phyloP scores from a whole-genome alignment of 2,113 vertebrate species.

The Tachycineta bicolor region DNA sequence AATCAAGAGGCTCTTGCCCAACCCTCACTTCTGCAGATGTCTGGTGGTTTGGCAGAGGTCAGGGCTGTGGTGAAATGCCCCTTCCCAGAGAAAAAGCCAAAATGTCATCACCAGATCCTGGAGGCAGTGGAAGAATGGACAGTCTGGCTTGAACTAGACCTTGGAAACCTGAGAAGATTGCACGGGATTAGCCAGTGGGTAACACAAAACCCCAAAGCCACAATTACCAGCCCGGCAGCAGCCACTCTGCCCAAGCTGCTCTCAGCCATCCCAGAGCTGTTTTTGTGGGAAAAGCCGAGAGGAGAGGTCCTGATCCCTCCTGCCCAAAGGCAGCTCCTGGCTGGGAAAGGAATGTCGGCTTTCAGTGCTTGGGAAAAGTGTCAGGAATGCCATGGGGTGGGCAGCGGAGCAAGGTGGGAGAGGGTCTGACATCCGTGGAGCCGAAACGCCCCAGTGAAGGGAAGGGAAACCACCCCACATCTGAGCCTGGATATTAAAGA shows the following conservation, averaged over 20 bases:
- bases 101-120: not conserved
- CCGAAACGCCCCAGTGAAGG: not conserved
- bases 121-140: not conserved
- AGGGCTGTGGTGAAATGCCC: not conserved
- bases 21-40: not conserved
- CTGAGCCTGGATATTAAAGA: conserved; percentile 19
- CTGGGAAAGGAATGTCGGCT: not conserved
- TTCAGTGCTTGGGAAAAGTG: not conserved
- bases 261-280: not conserved
- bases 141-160: not conserved
- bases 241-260: conserved; percentile 13
- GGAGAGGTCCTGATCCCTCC: not conserved
- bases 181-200: conserved; percentile 39
- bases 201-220: conserved; percentile 62
- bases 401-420: not conserved
- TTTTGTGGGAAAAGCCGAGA: conserved; percentile 14
- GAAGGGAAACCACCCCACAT: not conserved
- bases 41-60: not conserved
- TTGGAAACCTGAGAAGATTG: conserved; percentile 38
- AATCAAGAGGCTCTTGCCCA: not conserved
- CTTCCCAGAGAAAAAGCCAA: not conserved
- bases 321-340: not conserved
- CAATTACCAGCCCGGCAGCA: conserved; percentile 7
- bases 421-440: not conserved
- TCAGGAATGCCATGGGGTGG: not conserved